Evolutionary conservation across 2,888 invertebrate genomes (phyloP), one percentile per base, ranked within the genome.

Genomic region (Aproaerema taeniolella): DNA sequence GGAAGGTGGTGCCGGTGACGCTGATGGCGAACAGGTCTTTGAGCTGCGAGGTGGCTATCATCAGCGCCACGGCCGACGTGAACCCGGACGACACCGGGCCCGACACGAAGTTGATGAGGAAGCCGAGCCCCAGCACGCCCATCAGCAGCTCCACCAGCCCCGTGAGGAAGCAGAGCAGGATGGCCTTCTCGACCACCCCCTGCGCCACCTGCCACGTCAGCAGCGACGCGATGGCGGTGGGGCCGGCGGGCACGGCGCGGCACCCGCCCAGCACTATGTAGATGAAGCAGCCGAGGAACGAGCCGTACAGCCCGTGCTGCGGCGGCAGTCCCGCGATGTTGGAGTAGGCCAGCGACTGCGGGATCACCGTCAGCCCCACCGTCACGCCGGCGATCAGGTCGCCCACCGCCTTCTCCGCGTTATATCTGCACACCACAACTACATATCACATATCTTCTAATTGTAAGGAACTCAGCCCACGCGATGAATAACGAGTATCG

Each of bases 291-390:
- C 97, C 96, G 61, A 97, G 80, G 80, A 97, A 97, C n/a, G 97
- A 95, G 38, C 96, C 94, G 78, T 97, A 97, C 36, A 98, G 87
- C 29, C 97, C 98, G 77, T 95, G 94, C 93, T 96, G 88, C 16
- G 93, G 89, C 38, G 94, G 93, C 46, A 95, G 80, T 12, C 93
- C 93, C 33, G 94, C 94, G 45, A 94, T 92, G 66, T 91, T 93
- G 16, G 93, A 89, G 75, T 95, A 95, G 8, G 95, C 95, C 43
- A 95, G 82, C 9, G 94, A 93, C 80, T 97, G 97, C 9, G 97
- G 97, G 56, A 98, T 96, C 40, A 97, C 96, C 0, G 97, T 97
- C 43, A 97, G 89, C 0, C 96, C 97, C 9, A 97, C 97, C 1
- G 97, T 96, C 42, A 97, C 81, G 39, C 97, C 97, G 2, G 97